Base-by-base conservation (phyloP, 2,113 vertebrate species). In the Perca flavescens region DNA sequence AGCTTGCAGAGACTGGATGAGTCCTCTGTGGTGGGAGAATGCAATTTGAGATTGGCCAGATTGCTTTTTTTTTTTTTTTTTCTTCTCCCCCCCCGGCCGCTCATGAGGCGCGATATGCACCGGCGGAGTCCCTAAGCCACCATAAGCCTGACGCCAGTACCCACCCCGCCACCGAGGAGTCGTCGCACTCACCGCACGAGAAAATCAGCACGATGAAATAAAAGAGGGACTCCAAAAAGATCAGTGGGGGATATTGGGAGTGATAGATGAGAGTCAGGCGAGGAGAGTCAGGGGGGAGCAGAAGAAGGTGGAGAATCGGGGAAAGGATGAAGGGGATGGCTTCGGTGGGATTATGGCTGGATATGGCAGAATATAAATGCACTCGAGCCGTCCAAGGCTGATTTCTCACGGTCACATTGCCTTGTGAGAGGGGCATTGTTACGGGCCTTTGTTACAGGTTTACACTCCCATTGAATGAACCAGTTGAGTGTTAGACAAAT, bases 11-110 rank as follows among this genome's bases (percentile, higher is more conserved):
- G 84, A 82, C 85, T 70, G 22, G 66, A 83, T 71, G 85, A 89
- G 74, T 84, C 90, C 91, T 92, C 88, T 58, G 83, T 82, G 91
- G 85, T 77, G 66, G 77, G 71, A 81, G 85, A 91, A 93, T 84
- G 88, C 89, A 93, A 95, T 94, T 94, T 95, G 90, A 95, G 86
- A 93, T 92, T 75, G 89, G 83, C 80, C 85, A 90, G 94, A 95
- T 94, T 95, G 93, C 92, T 93, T 93, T 92, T 93, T 85, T 2
- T 25, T 74, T 49, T 64, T 57, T 6, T 22, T 53, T 1, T 36
- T 52, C 46, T 16, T 80, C 52, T 77, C 82, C 82, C 77, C 85
- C 85, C 84, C 87, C 57, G 64, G 79, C 89, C 79, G 54, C 83
- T 93, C 90, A 92, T 86, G 89, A 89, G 88, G 89, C 76, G 83